Percentiles rank a stretch among this genome's conserved stretches.
Conservation (phyloP, 2,797 vertebrate genomes). For the Fratercula arctica region DNA sequence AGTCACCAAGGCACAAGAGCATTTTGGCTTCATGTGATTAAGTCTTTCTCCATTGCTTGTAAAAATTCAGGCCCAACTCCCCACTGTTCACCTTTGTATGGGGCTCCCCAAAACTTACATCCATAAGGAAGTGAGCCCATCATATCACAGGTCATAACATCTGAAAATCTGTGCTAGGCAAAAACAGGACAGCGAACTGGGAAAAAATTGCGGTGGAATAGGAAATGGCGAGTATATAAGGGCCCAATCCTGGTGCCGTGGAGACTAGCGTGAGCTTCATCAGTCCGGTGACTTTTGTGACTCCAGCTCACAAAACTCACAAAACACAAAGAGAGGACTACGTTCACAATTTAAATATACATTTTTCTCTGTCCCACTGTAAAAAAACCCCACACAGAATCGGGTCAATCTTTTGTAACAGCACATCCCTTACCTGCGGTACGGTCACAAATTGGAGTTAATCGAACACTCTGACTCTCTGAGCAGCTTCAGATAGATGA, state of each 20-base stretch:
- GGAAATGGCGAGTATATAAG: not conserved
- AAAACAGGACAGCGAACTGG: not conserved
- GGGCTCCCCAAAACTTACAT: not conserved
- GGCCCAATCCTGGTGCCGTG: not conserved
- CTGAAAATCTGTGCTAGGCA: not conserved
- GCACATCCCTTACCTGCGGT: not conserved
- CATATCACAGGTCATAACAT: not conserved
- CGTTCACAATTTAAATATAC: not conserved
- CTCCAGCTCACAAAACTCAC: not conserved
- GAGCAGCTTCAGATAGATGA: not conserved
- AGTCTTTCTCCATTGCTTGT: not conserved
- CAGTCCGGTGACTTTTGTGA: not conserved
- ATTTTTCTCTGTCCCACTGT: not conserved
- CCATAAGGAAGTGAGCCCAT: not conserved
- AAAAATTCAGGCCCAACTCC: not conserved
- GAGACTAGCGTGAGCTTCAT: accelerated
- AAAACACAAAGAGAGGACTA: not conserved
- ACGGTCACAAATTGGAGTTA: not conserved
- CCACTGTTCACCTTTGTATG: not conserved
- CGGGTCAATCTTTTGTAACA: not conserved
- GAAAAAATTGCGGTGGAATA: not conserved
- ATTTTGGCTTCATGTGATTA: not conserved
- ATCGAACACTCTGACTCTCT: not conserved
- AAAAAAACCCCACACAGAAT: not conserved
- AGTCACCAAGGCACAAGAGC: not conserved